Evolutionary conservation across 1,140 invertebrate species (phyloP), one percentile per base, ranked within the genome.

Genomic region (Lucilia cuprina): DNA sequence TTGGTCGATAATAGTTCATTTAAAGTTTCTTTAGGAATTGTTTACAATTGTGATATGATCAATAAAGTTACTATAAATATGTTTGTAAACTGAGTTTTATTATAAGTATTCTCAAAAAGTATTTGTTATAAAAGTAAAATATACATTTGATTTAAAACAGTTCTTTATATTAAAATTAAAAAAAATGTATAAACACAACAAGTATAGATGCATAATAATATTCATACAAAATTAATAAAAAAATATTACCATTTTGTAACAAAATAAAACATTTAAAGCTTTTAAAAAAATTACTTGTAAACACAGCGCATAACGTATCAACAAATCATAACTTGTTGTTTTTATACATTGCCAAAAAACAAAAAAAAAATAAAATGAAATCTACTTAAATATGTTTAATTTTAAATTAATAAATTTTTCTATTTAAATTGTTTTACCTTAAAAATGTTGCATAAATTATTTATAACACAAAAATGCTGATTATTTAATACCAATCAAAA

Each of bases 401-500:
- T 30, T 30, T 60, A n/a, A 70, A 25, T 70, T 70, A 70, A 70
- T 21, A 70, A 19, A 70, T 50, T 80, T 80, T 50, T 50, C 77
- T 80, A 80, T 35, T 49, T 34, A 49, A 80, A 3, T 80, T 80
- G 41, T 19, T 80, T 19, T 49, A 80, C 50, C 4, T 17, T 21
- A 80, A 7, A 41, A 41, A 41, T 41, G 41, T 41, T 41, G 5
- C 25, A 30, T 30, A 30, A 41, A 41, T 41, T 50, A 50, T 80
- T 80, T 49, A 25, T 21, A 49, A 80, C 47, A 80, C 10, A 80
- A 80, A 30, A 80, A 80, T 80, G 77, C 77, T 80, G 77, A 78
- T 50, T 80, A 50, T 80, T 19, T 50, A 80, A 80, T 78, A 78
- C 75, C 77, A 80, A 80, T 80, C 7, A 80, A 21, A 80, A 80